Base-by-base conservation (phyloP, 2,888 invertebrate species). In the Sphinx pinastri region DNA sequence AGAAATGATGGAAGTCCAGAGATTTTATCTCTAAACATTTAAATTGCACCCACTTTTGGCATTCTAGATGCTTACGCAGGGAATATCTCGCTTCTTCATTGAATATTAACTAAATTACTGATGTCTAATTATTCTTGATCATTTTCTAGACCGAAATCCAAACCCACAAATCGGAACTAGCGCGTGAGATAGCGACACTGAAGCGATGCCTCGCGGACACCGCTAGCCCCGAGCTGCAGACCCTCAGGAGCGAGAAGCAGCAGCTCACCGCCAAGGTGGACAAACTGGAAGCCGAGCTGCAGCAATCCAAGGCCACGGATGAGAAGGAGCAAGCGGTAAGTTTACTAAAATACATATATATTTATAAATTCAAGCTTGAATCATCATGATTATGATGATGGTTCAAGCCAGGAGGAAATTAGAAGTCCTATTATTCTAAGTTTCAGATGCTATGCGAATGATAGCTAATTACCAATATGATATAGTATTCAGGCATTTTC, bases 261-360 rank as follows among this genome's bases (percentile, higher is more conserved):
- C 80, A 73, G 58, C 82, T 87, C 10, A 14, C 73, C 14, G 80
- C 79, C 2, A 70, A 73, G 8, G 74, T 84, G 16, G 73, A 70
- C 72, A 71, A 11, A 71, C 72, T 78, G 73, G 79, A 85, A 77
- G 75, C 75, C 2, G 79, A 82, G 49, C 76, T 78, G 59, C 75
- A 74, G 59, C 75, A 74, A 51, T 68, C 71, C 70, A 69, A 58
- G 71, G 59, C 10, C 52, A 71, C 71, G 12, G 88, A 87, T 68
- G 92, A 91, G n/a, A 81, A 84, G 75, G 91, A 93, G 12, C 90
- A 91, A 45, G 90, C 89, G 70, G 93, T 93, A 73, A 90, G 90
- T 89, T 11, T 38, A 6, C 8, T 38, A 7, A 6, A 8, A 14
- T 2, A 13, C 2, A 55, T 2, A 25, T 25, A 25, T 1, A 1